Base-by-base conservation (phyloP, 2,113 vertebrate genomes). In the Upupa epops region DNA sequence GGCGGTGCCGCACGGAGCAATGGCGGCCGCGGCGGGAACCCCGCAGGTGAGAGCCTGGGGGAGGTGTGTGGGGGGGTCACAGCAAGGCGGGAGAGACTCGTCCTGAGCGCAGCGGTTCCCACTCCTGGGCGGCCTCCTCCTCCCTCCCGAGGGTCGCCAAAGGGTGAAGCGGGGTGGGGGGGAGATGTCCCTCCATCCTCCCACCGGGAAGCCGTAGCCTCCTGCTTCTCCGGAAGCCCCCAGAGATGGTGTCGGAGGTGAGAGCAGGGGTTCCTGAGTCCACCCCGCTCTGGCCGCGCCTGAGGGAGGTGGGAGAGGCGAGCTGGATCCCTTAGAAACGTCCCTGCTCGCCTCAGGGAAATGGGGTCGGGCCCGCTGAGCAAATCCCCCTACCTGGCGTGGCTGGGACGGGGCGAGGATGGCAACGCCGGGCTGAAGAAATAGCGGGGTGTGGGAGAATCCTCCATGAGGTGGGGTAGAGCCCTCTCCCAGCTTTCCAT, bases 21-120 rank as follows among this genome's bases (percentile, higher is more conserved):
- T 94, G 89, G 95, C 93, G 96, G 92, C 75, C 58, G 80, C 93
- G 96, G 92, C 75, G 61, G 80, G 36, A 79, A 80, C 54, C 87
- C 81, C 84, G 37, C 89, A 91, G 95, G 93, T 92, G 74, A 94
- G 95, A 19, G 91, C 87, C 49, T 56, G 12, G 77, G 40, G n/a
- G 7, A 4, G 51, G 78, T 69, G 82, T 70, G 80, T 20, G 69
- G 36, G 42, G 56, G 86, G 63, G 59, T 22, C 31, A 5, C 28
- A 13, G 45, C n/a, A 17, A 8, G 87, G 65, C 73, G 46, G 51
- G 37, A 3, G n/a, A 59, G 40, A 10, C 17, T 26, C 21, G 29
- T 56, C 31, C 32, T 1, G 24, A 8, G 66, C 20, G 46, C 34
- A n/a, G 25, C 37, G 25, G 3, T n/a, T 15, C 12, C 8, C 20